Base-by-base conservation (phyloP, 2,797 vertebrate species). In the Bovichtus variegatus region DNA sequence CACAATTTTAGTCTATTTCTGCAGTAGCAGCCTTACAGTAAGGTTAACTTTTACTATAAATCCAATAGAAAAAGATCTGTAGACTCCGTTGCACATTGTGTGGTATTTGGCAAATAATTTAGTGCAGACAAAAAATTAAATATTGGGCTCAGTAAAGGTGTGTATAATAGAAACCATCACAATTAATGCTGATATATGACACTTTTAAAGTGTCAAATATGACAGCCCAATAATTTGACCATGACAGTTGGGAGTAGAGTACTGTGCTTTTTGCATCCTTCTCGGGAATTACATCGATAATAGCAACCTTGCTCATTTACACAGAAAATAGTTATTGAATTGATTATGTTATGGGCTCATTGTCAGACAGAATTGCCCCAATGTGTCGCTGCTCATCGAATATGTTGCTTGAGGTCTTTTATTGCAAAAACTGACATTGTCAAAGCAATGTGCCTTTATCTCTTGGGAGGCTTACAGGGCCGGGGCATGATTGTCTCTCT, bases 361-460 rank as follows among this genome's bases (percentile, higher is more conserved):
- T 91, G 76, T 91, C 81, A 38, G 55, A 49, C 74, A 31, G 66
- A 83, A 80, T 49, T 58, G 73, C 79, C 78, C 25, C 68, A 77
- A 76, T 60, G 70, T 78, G 81, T 85, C 74, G 31, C 71, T 80
- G 21, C 46, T 79, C 70, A 62, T 85, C 71, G 50, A 87, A 85
- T 73, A 76, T 72, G 71, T 86, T 72, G 62, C 70, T 44, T 43
- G 15, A 65, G 74, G 76, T 89, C 74, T 84, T 92, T 86, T 77
- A 90, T 78, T 83, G 84, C 81, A 70, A 77, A n/a, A 80, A 65
- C 83, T 75, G 81, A 90, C 90, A 88, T 91, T 77, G 91, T 90
- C 87, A 89, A 88, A 89, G 87, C 86, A 76, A 74, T 81, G 88
- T 80, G 82, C 83, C 69, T 93, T 87, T 80, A 89, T 90, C 88